A percentile compares a stretch with the other conserved stretches of the same genome.
Conservation (phyloP, 2,888 invertebrate genomes). For the Macropis europaea region DNA sequence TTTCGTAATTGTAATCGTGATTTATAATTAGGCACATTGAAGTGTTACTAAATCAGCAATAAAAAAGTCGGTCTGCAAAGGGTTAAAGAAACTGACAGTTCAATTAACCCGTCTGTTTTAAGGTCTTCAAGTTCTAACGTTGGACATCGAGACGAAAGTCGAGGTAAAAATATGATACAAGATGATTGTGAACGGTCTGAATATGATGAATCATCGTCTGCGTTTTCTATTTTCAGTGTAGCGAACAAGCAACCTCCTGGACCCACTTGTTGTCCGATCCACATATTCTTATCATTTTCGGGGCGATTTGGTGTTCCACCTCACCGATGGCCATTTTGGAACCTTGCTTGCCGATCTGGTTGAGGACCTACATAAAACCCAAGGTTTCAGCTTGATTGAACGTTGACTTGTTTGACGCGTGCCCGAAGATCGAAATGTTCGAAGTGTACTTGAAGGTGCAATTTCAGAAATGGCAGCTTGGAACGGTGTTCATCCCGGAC, state of each 20-base stretch:
- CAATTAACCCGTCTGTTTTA: too few relatives aligned
- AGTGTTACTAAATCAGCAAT: too few relatives aligned
- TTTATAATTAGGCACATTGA: too few relatives aligned
- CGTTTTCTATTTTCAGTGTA: constrained; percentile 28
- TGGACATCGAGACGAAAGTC: constrained; percentile 71
- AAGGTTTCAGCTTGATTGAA: constrained; percentile 77
- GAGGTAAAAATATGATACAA: constrained; percentile 58
- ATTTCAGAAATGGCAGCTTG: constrained; percentile 86
- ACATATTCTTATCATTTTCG: constrained; percentile 83
- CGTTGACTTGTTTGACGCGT: not conserved
- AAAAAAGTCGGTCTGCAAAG: too few relatives aligned
- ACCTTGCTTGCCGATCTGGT: constrained; percentile 91
- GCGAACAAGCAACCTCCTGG: constrained; percentile 79
- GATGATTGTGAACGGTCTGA: too few relatives aligned
- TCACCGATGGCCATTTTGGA: constrained; percentile 91
- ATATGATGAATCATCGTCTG: too few relatives aligned
- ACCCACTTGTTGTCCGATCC: constrained; percentile 83
- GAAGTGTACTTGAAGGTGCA: too few relatives aligned
- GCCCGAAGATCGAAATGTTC: too few relatives aligned
- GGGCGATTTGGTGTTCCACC: constrained; percentile 89
- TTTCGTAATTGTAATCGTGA: too few relatives aligned
- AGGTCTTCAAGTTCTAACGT: constrained; percentile 70
- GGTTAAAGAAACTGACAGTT: too few relatives aligned
- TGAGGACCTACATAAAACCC: constrained; percentile 85
- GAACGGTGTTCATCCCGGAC: constrained; percentile 92